phyloP scores from a whole-genome alignment of 2,888 invertebrate genomes.

The Physocephala rufipes region DNA sequence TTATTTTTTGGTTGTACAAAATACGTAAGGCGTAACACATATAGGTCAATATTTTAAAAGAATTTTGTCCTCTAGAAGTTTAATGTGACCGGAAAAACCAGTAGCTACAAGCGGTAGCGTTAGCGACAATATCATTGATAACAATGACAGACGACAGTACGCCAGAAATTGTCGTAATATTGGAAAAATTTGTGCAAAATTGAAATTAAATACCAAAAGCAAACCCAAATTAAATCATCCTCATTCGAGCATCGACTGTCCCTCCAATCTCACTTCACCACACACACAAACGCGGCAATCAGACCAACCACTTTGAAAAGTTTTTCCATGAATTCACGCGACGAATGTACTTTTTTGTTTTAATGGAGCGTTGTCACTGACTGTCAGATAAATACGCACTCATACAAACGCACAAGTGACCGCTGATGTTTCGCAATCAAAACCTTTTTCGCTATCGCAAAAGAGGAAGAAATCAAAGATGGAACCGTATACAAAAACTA shows the following conservation, averaged over 20 bases:
- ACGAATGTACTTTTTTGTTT: constrained; percentile 41
- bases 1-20: too few species aligned
- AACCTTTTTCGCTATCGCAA: constrained; percentile 36
- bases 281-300: background rate
- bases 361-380: constrained; percentile 40
- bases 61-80: too few species aligned
- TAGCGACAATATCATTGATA: too few species aligned
- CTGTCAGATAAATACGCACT: constrained; percentile 4
- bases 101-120: constrained; percentile 34
- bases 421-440: constrained; percentile 29
- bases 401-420: constrained; percentile 16
- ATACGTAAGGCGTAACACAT: too few species aligned
- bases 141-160: too few species aligned
- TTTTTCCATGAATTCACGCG: constrained; percentile 59
- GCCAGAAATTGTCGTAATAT: too few species aligned
- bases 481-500: constrained; percentile 15
- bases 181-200: constrained; percentile 39
- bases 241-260: constrained; percentile 23
- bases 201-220: constrained; percentile 57
- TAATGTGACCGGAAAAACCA: too few species aligned
- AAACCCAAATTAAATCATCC: constrained; percentile 55
- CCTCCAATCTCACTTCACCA: background rate
- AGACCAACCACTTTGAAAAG: constrained; percentile 55
- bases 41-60: too few species aligned
- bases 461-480: constrained; percentile 42